These are phyloP conservation scores for Genyomyrus donnyi DNA, from an alignment of 2,113 vertebrate species.

Conservation along the genomic window DNA sequence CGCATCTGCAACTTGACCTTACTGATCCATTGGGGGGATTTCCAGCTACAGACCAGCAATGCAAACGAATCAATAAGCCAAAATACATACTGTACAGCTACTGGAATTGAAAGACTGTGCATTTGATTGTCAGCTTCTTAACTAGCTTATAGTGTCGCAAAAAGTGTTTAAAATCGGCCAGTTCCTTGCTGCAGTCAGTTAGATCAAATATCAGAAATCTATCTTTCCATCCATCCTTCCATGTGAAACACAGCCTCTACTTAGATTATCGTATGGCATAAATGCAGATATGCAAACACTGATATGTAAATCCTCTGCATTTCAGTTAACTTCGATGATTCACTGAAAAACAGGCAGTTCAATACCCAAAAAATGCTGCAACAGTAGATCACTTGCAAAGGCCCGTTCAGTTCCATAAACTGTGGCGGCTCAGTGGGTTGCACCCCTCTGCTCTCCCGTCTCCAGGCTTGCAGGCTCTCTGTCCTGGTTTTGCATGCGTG, in stretches of 20 bases:
- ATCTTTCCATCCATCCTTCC: not conserved
- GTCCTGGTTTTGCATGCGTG: not conserved
- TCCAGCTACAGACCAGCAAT: not conserved
- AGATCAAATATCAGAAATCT: not conserved
- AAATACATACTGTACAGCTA: not conserved
- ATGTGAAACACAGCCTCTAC: not conserved
- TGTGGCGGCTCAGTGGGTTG: not conserved
- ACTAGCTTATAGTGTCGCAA: not conserved
- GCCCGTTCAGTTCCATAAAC: not conserved
- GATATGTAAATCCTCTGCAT: not conserved
- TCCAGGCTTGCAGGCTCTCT: not conserved
- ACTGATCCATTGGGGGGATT: not conserved
- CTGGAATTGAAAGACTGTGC: not conserved
- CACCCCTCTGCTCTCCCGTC: not conserved
- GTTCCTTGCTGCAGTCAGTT: not conserved
- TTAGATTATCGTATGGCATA: not conserved
- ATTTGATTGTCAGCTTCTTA: not conserved
- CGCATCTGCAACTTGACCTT: not conserved
- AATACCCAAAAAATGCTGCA: not conserved
- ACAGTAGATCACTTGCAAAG: not conserved
- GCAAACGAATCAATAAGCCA: not conserved
- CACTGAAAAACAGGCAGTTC: not conserved
- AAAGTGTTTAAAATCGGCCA: not conserved
- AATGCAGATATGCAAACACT: not conserved
- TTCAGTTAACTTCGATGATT: not conserved